These are phyloP conservation scores for Maconellicoccus hirsutus DNA, from an alignment of 1,140 invertebrate species.

Conservation along the genomic window DNA sequence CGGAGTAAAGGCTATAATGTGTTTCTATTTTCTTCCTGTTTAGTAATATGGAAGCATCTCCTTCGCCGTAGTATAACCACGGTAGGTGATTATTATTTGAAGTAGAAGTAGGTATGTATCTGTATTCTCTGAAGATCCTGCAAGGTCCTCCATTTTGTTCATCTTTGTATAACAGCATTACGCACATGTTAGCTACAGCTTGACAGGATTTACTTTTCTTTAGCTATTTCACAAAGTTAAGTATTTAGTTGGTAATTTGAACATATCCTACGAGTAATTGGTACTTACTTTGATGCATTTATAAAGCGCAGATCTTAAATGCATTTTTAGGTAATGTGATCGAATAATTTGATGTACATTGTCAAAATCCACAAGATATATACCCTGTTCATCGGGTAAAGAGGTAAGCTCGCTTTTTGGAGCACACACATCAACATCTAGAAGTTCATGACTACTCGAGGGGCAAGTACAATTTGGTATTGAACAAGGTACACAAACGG, in stretches of 20 bases:
- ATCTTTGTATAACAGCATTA: conserved; percentile 44
- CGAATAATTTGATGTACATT: conserved; percentile 32
- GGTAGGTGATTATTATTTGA: conserved; percentile 34
- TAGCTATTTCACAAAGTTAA: no score
- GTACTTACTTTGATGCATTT: conserved; percentile 40
- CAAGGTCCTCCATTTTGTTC: conserved; percentile 36
- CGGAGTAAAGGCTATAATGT: conserved; percentile 39
- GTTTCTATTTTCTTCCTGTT: conserved; percentile 40
- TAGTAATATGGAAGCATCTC: conserved; percentile 38
- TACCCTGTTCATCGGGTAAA: conserved; percentile 34
- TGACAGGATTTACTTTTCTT: conserved; percentile 48
- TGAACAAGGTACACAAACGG: conserved; percentile 38
- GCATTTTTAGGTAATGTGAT: conserved; percentile 40
- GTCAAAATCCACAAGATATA: conserved; percentile 36
- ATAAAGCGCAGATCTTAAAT: conserved; percentile 38
- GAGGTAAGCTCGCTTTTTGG: conserved; percentile 31
- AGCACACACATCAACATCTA: conserved; percentile 37
- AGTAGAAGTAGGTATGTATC: conserved; percentile 33
- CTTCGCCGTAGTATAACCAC: conserved; percentile 45
- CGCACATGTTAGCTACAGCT: conserved; percentile 55
- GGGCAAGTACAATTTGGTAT: conserved; percentile 32
- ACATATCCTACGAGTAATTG: no score
- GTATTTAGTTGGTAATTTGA: not conserved
- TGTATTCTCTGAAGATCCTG: conserved; percentile 38
- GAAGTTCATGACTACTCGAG: conserved; percentile 29